These are phyloP conservation scores for Cuculus canorus DNA, from an alignment of 2,797 vertebrate genomes.

Conservation along the genomic window DNA sequence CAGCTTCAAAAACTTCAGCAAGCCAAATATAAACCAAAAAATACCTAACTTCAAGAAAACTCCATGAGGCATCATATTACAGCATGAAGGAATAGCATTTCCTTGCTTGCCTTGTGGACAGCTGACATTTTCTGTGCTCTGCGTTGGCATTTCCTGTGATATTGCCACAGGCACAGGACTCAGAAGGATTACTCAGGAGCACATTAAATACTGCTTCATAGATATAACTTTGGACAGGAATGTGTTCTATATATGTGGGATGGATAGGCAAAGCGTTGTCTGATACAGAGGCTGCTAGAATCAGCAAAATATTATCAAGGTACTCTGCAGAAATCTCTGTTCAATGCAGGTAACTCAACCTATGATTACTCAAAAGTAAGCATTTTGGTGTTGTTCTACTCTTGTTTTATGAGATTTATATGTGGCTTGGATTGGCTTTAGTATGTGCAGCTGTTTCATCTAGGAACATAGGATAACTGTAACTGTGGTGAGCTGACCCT, in stretches of 20 bases:
- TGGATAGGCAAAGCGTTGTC: not conserved
- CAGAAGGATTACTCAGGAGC: conserved; percentile 23
- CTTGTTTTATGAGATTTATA: not conserved
- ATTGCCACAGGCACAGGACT: conserved; percentile 44
- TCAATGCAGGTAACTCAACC: not conserved
- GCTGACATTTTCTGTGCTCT: conserved; percentile 58
- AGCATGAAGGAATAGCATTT: conserved; percentile 24
- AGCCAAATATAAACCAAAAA: conserved; percentile 1
- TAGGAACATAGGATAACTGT: not conserved
- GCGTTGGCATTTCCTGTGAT: conserved; percentile 57
- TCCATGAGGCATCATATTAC: not conserved
- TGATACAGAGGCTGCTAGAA: not conserved
- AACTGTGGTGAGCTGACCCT: not conserved
- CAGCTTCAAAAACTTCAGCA: not conserved
- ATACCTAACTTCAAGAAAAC: not conserved
- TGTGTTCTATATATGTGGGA: not conserved
- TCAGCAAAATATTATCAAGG: not conserved
- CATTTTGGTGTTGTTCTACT: not conserved
- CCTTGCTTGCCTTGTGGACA: conserved; percentile 33
- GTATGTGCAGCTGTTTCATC: not conserved
- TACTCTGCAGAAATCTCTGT: not conserved
- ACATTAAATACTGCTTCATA: conserved; percentile 38
- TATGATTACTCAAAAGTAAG: not conserved
- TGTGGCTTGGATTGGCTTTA: not conserved
- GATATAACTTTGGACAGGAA: conserved; percentile 32